Base-by-base conservation (phyloP, 2,888 invertebrate genomes). In the Hypsopygia costalis region DNA sequence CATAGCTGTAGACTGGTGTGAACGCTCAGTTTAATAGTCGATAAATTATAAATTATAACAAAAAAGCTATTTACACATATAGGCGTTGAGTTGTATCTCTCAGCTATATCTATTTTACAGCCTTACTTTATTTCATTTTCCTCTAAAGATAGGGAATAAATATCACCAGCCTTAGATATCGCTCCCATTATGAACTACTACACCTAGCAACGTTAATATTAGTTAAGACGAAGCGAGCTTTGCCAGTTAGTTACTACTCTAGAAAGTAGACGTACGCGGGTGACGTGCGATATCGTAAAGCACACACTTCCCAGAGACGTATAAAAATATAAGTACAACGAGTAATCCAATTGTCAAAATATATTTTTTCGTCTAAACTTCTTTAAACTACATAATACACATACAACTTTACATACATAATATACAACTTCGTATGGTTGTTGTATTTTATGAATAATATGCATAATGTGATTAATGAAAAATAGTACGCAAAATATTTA, bases 91-190 rank as follows among this genome's bases (percentile, higher is more conserved):
- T 81, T 80, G 78, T 58, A 76, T 77, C 77, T 79, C 73, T 72
- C 34, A 34, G 34, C 28, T 41, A 53, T 49, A 61, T 67, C 65
- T 61, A 52, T 63, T 59, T 53, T 52, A 66, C 69, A 69, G 45
- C 52, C 51, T 48, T 48, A 48, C 40, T 38, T 47, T 44, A 41
- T 52, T 55, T 63, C 52, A 55, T 49, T 57, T 60, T 58, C 50
- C 57, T 53, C 58, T 64, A 54, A 55, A 63, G 50, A 56, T 55
- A 65, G 54, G 58, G 51, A 73, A 68, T 74, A 70, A 62, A 69
- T 76, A 81, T 83, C 83, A 85, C 82, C 85, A 83, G 82, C 81
- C 85, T 85, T 82, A 60, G 65, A 58, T 62, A 70, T 73, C 70
- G 64, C 64, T 56, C 55, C 52, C 61, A 57, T 62, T 57, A 56